Base-by-base conservation (phyloP, 2,113 vertebrate genomes). In the Grantiella picta region DNA sequence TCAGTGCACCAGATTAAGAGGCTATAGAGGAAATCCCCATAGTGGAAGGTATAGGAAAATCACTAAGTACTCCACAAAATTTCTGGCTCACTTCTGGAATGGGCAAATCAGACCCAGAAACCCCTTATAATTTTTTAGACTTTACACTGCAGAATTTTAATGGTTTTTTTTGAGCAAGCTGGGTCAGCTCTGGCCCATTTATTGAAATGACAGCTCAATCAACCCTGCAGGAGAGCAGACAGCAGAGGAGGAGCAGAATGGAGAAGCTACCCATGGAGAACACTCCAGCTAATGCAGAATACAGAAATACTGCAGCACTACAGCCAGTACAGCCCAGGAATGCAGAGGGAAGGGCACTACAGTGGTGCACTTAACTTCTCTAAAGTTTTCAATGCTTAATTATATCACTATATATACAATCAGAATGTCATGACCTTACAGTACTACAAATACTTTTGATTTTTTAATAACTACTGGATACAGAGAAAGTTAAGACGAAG, bases 341-440 rank as follows among this genome's bases (percentile, higher is more conserved):
- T 61, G 33, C 61, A 72, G 28, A 56, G 23, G 3, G 15, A 72
- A 5, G 4, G 10, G 40, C 15, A 13, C 0, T 0, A 44, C 65
- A 68, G 5, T n/a, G 28, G 19, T 61, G 31, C 38, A 40, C 45
- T 56, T 84, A 18, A 40, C 49, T 61, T 64, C 38, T 42, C 3
- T 0, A 9, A 75, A 5, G 4, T 38, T 85, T 84, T 57, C 53
- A 50, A 17, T 28, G 9, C 27, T 85, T 80, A 52, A 72, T 71
- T 88, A 44, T 47, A 80, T 47, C 29, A 53, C n/a, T 22, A 36
- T 22, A 40, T n/a, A 44, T 64, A 35, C 70, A 95, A 38, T 25
- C 9, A 69, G 87, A 85, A 66, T 54, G 61, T 20, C 45, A 45
- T 50, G 40, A 59, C 23, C 35, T 87, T 61, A 49, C 29, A 64